These are phyloP conservation scores for Eupeodes luniger DNA, from an alignment of 2,888 invertebrate species.

Conservation along the genomic window DNA sequence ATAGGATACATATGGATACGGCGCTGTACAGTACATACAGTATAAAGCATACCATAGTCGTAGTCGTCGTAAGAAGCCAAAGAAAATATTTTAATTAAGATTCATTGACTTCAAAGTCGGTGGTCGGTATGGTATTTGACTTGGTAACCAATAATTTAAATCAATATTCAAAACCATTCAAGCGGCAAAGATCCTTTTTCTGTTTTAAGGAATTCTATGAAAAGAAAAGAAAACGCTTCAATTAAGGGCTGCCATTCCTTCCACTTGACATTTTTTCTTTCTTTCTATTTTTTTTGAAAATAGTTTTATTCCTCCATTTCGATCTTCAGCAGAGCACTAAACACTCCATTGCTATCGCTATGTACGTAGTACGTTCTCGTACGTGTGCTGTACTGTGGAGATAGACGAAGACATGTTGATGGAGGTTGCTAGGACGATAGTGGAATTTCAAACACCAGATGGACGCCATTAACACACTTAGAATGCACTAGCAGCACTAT, in stretches of 20 bases:
- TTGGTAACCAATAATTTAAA: conserved; percentile 54
- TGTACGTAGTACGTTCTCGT: background rate
- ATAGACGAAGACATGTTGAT: conserved; percentile 37
- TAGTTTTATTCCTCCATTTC: conserved; percentile 32
- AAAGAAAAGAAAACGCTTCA: conserved; percentile 44
- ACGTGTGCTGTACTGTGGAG: conserved; percentile 5
- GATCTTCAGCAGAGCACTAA: conserved; percentile 47
- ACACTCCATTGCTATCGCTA: conserved; percentile 50
- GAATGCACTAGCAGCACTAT: conserved; percentile 57
- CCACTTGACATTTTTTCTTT: conserved; percentile 62
- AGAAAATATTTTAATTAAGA: conserved; percentile 34
- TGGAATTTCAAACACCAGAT: conserved; percentile 68
- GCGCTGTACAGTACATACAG: too few relatives aligned
- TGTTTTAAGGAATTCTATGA: background rate
- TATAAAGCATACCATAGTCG: too few relatives aligned
- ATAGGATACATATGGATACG: background rate
- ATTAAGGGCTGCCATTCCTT: conserved; percentile 37
- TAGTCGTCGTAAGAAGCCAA: background rate
- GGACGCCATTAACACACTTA: conserved; percentile 74
- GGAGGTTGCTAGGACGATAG: conserved; percentile 56
- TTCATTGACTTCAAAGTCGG: conserved; percentile 62
- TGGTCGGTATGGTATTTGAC: background rate
- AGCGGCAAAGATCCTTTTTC: conserved; percentile 51
- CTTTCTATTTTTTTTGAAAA: background rate
- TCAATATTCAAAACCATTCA: conserved; percentile 70